Conservation (phyloP, 2,888 invertebrate genomes). For the Carcina quercana region DNA sequence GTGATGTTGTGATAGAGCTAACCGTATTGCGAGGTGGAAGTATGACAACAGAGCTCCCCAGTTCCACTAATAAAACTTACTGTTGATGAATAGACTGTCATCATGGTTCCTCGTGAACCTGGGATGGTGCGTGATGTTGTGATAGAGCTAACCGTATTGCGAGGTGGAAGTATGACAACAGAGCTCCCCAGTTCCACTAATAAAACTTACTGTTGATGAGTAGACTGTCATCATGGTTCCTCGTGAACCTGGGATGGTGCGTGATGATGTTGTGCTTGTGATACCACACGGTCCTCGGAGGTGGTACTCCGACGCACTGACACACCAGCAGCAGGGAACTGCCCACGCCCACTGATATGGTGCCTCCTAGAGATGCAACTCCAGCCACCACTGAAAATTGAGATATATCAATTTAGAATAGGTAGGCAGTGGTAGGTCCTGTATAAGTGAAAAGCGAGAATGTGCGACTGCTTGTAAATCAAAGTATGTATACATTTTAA, state of each 20-base stretch:
- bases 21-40: too few relatives aligned
- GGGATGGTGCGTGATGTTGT: constrained; percentile 60
- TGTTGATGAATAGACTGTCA: constrained; percentile 55
- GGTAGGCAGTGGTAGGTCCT: neutral
- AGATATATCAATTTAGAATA: neutral
- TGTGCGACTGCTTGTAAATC: too few relatives aligned
- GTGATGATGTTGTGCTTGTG: constrained; percentile 63
- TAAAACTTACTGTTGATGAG: constrained; percentile 52
- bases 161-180: too few relatives aligned
- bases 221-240: constrained; percentile 57
- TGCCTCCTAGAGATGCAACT: constrained; percentile 76
- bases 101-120: constrained; percentile 58
- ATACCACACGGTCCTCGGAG: constrained; percentile 62
- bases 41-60: too few relatives aligned
- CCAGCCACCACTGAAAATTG: constrained; percentile 72
- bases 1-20: constrained; percentile 67
- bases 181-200: too few relatives aligned
- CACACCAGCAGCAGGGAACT: constrained; percentile 55
- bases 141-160: constrained; percentile 64
- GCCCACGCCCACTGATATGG: constrained; percentile 55
- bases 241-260: constrained; percentile 56
- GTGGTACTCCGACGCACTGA: constrained; percentile 47
- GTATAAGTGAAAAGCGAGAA: too few relatives aligned
- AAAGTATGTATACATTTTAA: too few relatives aligned
- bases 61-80: too few relatives aligned